These are phyloP conservation scores for Archivesica marissinica DNA, from an alignment of 1,140 invertebrate genomes.

Conservation along the genomic window DNA sequence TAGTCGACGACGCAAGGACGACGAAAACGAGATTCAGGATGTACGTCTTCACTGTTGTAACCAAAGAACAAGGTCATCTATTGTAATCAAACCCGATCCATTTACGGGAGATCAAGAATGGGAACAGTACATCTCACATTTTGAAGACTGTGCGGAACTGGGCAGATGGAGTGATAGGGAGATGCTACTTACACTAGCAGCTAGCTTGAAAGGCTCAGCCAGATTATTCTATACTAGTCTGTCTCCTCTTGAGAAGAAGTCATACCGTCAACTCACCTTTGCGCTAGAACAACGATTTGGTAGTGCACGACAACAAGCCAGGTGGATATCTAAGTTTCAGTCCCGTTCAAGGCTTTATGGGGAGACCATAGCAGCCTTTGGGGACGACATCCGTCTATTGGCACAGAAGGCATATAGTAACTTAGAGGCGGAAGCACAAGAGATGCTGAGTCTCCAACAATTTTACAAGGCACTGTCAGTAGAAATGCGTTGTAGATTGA, in stretches of 20 bases:
- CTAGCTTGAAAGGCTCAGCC: background rate
- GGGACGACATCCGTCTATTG: conserved; percentile 43
- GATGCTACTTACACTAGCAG: conserved; percentile 17
- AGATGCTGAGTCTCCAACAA: conserved; percentile 9
- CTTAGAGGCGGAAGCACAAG: conserved; percentile 20
- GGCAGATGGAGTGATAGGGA: conserved; percentile 19
- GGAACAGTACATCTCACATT: conserved; percentile 45
- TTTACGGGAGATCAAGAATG: conserved; percentile 41
- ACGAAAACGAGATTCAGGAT: no score
- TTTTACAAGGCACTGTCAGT: conserved; percentile 21
- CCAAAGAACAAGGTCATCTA: no score
- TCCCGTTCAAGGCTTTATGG: background rate
- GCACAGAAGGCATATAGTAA: conserved; percentile 35
- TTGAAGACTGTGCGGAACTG: conserved; percentile 55
- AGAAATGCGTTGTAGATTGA: conserved; percentile 34
- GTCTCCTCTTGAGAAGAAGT: background rate
- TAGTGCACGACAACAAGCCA: conserved; percentile 28
- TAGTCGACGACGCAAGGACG: no score
- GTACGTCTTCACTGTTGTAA: no score
- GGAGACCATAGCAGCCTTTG: conserved; percentile 23
- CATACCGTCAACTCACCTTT: background rate
- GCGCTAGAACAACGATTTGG: conserved; percentile 41
- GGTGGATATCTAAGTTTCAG: conserved; percentile 42
- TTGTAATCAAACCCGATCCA: conserved; percentile 64
- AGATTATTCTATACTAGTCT: conserved; percentile 45